Evolutionary conservation across 2,113 vertebrate species (phyloP).

Genomic region (Leptobrachium leishanense): DNA sequence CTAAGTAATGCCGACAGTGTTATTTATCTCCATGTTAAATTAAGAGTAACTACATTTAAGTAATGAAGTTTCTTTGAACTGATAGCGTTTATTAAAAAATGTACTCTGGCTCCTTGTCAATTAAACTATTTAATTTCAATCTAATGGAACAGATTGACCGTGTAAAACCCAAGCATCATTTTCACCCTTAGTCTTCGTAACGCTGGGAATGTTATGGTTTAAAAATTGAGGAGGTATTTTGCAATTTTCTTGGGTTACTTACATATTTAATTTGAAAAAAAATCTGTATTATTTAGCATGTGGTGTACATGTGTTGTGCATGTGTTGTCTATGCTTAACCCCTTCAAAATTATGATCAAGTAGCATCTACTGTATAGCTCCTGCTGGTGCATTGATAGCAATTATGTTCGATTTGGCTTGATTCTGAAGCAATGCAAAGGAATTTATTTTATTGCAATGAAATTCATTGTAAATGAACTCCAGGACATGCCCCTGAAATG

Average conservation of each 20-base stretch:
- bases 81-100: slow-evolving; percentile 32
- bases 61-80: slow-evolving; percentile 11
- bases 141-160: slow-evolving; percentile 26
- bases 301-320: too few relatives aligned
- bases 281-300: too few relatives aligned
- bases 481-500: too few relatives aligned
- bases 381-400: too few relatives aligned
- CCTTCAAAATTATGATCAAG: too few relatives aligned
- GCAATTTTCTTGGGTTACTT: slow-evolving; percentile 5
- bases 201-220: slow-evolving; percentile 25
- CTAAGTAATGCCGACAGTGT: slow-evolving; percentile 17
- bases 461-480: too few relatives aligned
- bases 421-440: too few relatives aligned
- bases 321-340: too few relatives aligned
- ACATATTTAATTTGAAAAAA: slow-evolving; percentile 6
- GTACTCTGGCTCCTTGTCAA: not conserved
- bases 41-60: slow-evolving; percentile 29
- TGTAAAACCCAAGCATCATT: not conserved
- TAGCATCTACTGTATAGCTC: too few relatives aligned
- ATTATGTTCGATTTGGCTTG: too few relatives aligned
- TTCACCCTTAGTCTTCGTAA: not conserved
- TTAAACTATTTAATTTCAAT: slow-evolving; percentile 30
- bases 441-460: too few relatives aligned
- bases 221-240: slow-evolving; percentile 5
- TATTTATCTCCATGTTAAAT: slow-evolving; percentile 28